Evolutionary conservation across 2,888 invertebrate genomes (phyloP), one percentile per base, ranked within the genome.

Genomic region (Leptopilina drosophilae): DNA sequence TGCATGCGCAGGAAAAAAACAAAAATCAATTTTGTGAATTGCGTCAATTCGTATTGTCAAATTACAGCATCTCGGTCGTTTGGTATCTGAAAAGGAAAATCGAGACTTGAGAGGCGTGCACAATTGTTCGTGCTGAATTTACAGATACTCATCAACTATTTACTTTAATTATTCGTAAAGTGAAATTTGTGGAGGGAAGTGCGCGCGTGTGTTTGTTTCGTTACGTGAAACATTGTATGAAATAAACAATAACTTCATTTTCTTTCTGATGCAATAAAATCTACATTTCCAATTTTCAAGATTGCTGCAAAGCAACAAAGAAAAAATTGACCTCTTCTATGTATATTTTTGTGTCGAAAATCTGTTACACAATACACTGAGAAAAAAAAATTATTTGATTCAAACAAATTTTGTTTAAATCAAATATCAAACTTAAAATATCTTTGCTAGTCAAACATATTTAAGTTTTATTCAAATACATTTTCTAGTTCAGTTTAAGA

Each of bases 121-220:
- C 53, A 53, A 69, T 69, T 69, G 26, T 14, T 26, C 20, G 26
- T 14, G 53, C 15, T 62, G n/a, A 40, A 67, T 11, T 8, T 12
- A 69, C 20, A 69, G 53, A 69, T 69, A 53, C 67, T 14, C 26
- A 69, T 69, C 69, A 33, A 26, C 53, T 53, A 49, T 49, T 33
- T 67, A 49, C 46, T 15, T 2, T 69, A 69, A 69, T 53, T 69
- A 26, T 69, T 14, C 69, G 12, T 33, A 7, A 53, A n/a, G 26
- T 20, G 1, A 26, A n/a, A 15, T 56, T 69, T 49, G n/a, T 7
- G 9, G 69, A 56, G 33, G 53, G 14, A 69, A 69, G 26, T 56
- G 26, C 1, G 20, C 20, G 20, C 20, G 20, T 20, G 20, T 20
- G 20, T 69, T 69, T 33, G 2, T 69, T 69, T 69, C 15, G 1